Conservation (phyloP, 1,140 invertebrate species). For the Lycorma delicatula region DNA sequence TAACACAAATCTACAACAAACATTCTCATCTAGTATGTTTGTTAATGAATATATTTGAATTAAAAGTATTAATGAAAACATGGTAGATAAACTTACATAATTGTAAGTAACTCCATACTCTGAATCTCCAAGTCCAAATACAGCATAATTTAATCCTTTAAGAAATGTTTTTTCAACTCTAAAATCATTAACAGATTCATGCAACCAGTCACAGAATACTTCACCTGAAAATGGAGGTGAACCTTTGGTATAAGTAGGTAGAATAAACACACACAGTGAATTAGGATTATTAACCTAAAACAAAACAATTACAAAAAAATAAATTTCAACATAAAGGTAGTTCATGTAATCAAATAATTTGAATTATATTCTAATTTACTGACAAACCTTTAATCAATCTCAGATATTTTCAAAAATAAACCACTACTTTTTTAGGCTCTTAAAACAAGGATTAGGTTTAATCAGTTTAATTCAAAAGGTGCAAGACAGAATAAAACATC, state of each 20-base stretch:
- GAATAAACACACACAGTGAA: conserved; percentile 38
- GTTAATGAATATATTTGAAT: too few species aligned
- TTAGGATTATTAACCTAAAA: neutral
- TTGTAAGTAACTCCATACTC: conserved; percentile 46
- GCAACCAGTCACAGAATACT: conserved; percentile 50
- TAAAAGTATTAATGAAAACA: too few species aligned
- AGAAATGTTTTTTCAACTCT: conserved; percentile 44
- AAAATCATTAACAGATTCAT: conserved; percentile 48
- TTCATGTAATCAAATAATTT: neutral
- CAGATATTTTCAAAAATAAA: neutral
- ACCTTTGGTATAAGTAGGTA: conserved; percentile 51
- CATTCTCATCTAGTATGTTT: too few species aligned
- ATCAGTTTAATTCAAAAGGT: too few species aligned
- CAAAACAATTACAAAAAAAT: neutral
- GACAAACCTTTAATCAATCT: neutral
- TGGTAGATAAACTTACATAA: conserved; percentile 34
- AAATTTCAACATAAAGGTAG: neutral
- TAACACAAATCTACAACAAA: too few species aligned
- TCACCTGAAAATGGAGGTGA: conserved; percentile 39
- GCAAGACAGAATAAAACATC: too few species aligned
- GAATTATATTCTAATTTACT: neutral
- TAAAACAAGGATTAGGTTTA: too few species aligned
- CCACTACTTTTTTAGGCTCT: neutral
- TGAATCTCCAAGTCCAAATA: conserved; percentile 53
- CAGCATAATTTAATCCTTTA: conserved; percentile 41